Conservation (phyloP, 2,888 invertebrate genomes). For the Pseudoips prasinana region DNA sequence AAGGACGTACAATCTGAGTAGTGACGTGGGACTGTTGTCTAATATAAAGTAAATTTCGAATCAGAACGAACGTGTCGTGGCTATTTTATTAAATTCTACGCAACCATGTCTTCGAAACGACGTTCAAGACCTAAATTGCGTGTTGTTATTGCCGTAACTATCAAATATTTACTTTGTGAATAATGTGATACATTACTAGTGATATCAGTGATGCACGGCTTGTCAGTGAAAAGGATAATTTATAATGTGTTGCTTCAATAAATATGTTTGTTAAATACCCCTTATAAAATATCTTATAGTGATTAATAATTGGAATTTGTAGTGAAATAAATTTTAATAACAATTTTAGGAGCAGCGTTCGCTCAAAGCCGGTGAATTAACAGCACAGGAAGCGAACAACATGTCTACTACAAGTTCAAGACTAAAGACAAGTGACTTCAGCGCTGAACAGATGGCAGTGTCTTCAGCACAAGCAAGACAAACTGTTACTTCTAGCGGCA, state of each 20-base stretch:
- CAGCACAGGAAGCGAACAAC: constrained; percentile 93
- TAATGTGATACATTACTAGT: constrained; percentile 51
- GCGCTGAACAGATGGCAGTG: constrained; percentile 89
- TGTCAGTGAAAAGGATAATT: constrained; percentile 29
- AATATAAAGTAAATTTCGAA: constrained; percentile 67
- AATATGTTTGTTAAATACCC: too few relatives aligned
- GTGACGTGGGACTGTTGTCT: constrained; percentile 66
- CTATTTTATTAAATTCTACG: constrained; percentile 42
- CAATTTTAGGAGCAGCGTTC: constrained; percentile 89
- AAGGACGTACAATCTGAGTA: constrained; percentile 60
- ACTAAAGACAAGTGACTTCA: constrained; percentile 92
- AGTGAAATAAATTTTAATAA: constrained; percentile 8
- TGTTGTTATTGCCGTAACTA: constrained; percentile 71
- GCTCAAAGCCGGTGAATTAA: constrained; percentile 90
- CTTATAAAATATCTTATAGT: too few relatives aligned
- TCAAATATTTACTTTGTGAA: constrained; percentile 65
- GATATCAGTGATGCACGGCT: constrained; percentile 53
- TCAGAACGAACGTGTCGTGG: constrained; percentile 49
- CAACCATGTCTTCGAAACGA: constrained; percentile 68
- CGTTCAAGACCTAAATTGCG: constrained; percentile 74
- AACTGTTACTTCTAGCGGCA: constrained; percentile 89
- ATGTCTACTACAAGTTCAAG: constrained; percentile 92
- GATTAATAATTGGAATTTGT: too few relatives aligned
- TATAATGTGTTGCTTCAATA: background rate
- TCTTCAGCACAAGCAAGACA: constrained; percentile 90